Evolutionary conservation across 2,797 vertebrate species (phyloP).

Genomic region (Lindbergichthys nudifrons): DNA sequence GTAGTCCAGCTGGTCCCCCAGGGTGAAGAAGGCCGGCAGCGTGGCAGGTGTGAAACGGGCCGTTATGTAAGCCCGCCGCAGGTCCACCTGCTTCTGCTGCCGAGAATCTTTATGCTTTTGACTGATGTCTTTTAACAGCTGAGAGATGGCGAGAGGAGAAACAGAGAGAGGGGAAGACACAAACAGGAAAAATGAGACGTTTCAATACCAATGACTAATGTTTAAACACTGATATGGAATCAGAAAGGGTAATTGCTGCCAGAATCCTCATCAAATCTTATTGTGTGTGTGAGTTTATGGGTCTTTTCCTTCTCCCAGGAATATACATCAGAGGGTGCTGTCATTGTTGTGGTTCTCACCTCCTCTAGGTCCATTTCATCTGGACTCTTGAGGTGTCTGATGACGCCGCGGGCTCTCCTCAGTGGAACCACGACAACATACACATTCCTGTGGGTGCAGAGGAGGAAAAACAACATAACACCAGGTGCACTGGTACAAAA

Average conservation of each 20-base stretch:
- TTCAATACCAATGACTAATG: slow-evolving; percentile 50
- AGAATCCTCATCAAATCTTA: slow-evolving; percentile 41
- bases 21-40: slow-evolving; percentile 91
- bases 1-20: slow-evolving; percentile 96
- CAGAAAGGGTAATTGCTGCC: slow-evolving; percentile 49
- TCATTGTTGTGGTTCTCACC: slow-evolving; percentile 82
- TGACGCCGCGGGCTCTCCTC: slow-evolving; percentile 89
- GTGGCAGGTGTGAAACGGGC: slow-evolving; percentile 90
- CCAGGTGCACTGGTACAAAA: slow-evolving; percentile 14
- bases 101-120: slow-evolving; percentile 89
- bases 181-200: slow-evolving; percentile 19
- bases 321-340: slow-evolving; percentile 51
- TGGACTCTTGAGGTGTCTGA: slow-evolving; percentile 90
- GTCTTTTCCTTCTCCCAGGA: slow-evolving; percentile 49
- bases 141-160: slow-evolving; percentile 21
- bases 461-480: slow-evolving; percentile 52
- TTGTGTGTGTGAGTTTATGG: slow-evolving; percentile 37
- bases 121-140: slow-evolving; percentile 94
- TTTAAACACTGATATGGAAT: slow-evolving; percentile 46
- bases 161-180: slow-evolving; percentile 2
- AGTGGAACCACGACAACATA: slow-evolving; percentile 95
- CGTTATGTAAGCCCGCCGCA: slow-evolving; percentile 92
- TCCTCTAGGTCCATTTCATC: slow-evolving; percentile 99
- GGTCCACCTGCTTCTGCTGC: slow-evolving; percentile 92
- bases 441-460: slow-evolving; percentile 87